Base-by-base conservation (phyloP, 2,888 invertebrate species). In the Troglohyphantes excavatus region DNA sequence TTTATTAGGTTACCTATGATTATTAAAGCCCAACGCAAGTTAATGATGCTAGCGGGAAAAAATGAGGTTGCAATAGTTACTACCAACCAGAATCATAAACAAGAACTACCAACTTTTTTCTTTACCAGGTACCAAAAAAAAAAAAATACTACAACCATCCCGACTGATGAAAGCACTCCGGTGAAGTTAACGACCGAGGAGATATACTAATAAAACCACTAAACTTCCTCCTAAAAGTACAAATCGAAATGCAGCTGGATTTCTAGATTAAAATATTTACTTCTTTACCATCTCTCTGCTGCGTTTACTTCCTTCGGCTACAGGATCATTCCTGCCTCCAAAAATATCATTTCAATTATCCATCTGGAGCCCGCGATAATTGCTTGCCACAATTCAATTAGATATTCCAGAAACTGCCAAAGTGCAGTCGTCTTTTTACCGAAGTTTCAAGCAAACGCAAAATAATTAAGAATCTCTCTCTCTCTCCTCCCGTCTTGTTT, bases 391-490 rank as follows among this genome's bases (percentile, higher is more conserved):
- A 82, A 88, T 88, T 88, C 88, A 88, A 88, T 88, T 88, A 88
- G 88, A 87, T 39, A 7, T 67, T 33, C 39, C 21, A 19, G 68
- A 33, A 39, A 23, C 21, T 23, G 17, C 39, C 19, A 33, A 7
- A 17, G 39, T 17, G 11, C 21, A 39, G 29, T 63, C 63, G 65
- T 78, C 13, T 39, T 81, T 81, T 53, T 81, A 2, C 79, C 68
- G 53, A 21, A 53, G 79, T 43, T 39, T 73, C 83, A 79, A 72
- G 63, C 79, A 79, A 78, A 78, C 70, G 68, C 76, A 79, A 86
- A 87, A 87, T 87, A 87, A 87, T 87, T 87, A 87, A 79, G 87
- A 72, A 87, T 63, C 78, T 78, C n/a, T n/a, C n/a, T n/a, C n/a
- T n/a, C n/a, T n/a, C n/a, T n/a, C n/a, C n/a, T n/a, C n/a, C n/a